Conservation (phyloP, 2,113 vertebrate genomes). For the Phainopepla nitens region DNA sequence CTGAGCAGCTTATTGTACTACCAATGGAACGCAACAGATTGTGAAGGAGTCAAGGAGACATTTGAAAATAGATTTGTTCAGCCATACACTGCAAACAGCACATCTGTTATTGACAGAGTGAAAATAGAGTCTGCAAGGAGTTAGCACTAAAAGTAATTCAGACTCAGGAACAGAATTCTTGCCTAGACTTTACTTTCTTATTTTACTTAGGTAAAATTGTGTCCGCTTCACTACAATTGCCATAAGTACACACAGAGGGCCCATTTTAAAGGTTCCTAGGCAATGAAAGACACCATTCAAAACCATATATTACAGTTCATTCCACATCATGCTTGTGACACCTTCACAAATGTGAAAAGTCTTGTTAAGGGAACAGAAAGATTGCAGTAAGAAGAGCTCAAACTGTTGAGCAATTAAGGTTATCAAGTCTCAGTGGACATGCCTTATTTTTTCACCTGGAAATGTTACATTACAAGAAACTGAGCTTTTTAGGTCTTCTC, state of each 20-base stretch:
- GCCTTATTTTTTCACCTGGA: constrained; percentile 19
- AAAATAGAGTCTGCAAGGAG: constrained; percentile 18
- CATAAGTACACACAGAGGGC: background rate
- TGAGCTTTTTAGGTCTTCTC: background rate
- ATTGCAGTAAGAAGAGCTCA: background rate
- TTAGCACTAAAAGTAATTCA: constrained; percentile 4
- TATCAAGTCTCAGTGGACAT: background rate
- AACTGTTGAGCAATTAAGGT: background rate
- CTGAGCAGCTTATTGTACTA: constrained; percentile 1
- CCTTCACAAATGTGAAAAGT: background rate
- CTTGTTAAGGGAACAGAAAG: background rate
- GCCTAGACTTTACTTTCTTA: background rate
- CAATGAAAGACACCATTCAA: background rate
- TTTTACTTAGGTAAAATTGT: background rate
- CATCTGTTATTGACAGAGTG: constrained; percentile 47
- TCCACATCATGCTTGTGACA: background rate
- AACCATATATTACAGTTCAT: background rate
- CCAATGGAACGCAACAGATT: constrained; percentile 10
- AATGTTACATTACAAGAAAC: background rate
- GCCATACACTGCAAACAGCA: constrained; percentile 12
- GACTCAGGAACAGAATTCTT: background rate
- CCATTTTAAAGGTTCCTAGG: background rate
- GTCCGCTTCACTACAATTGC: background rate
- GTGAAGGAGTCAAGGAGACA: constrained; percentile 3
- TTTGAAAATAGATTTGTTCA: constrained; percentile 42